phyloP scores from a whole-genome alignment of 1,140 invertebrate species.

The Drosophila pectinifera region DNA sequence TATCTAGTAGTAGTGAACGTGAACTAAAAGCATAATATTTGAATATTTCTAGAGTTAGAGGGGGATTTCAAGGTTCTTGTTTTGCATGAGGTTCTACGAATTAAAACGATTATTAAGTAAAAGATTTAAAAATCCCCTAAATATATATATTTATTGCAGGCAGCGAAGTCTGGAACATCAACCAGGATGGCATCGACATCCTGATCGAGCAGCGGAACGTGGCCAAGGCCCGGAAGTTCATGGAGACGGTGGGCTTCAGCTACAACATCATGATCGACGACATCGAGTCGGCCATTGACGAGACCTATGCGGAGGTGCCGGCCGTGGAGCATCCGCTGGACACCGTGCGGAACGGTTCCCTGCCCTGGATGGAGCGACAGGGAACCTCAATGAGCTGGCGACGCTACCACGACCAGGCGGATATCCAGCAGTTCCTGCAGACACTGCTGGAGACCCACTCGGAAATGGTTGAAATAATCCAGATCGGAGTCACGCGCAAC shows the following conservation, averaged over 20 bases:
- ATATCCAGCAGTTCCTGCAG: slow-evolving; percentile 89
- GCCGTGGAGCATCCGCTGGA: slow-evolving; percentile 85
- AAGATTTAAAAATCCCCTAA: background rate
- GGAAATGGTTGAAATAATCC: slow-evolving; percentile 87
- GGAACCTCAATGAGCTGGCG: slow-evolving; percentile 91
- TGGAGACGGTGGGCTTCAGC: slow-evolving; percentile 86
- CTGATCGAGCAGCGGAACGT: slow-evolving; percentile 88
- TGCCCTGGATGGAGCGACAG: slow-evolving; percentile 73
- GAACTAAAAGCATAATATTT: slow-evolving; percentile 11
- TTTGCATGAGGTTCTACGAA: no score
- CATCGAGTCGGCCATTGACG: slow-evolving; percentile 90
- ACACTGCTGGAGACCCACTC: slow-evolving; percentile 88
- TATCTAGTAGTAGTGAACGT: background rate
- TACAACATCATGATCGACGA: slow-evolving; percentile 90
- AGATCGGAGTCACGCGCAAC: slow-evolving; percentile 90
- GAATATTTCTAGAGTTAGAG: background rate
- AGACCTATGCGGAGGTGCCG: slow-evolving; percentile 89
- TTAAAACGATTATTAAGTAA: background rate
- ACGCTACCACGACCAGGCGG: slow-evolving; percentile 89
- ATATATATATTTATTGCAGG: slow-evolving; percentile 41
- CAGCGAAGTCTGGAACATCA: slow-evolving; percentile 81
- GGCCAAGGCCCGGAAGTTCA: slow-evolving; percentile 86
- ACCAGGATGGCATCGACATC: slow-evolving; percentile 85
- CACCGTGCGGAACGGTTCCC: slow-evolving; percentile 70
- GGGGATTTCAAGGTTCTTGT: background rate